Base-by-base conservation (phyloP, 2,797 vertebrate species). In the Pangasius macronema region DNA sequence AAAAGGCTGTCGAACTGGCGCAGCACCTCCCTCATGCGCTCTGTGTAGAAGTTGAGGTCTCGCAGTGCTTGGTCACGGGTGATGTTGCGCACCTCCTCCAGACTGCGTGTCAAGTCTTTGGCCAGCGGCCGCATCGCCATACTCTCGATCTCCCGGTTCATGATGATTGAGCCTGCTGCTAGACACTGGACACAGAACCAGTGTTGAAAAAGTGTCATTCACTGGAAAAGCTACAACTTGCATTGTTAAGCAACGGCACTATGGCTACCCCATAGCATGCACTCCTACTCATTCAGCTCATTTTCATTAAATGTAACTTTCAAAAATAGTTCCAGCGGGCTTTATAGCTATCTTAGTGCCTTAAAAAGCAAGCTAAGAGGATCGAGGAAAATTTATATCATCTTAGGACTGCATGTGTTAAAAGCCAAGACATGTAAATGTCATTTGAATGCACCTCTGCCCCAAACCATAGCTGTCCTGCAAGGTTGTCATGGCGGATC, bases 91-190 rank as follows among this genome's bases (percentile, higher is more conserved):
- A 99, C 97, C 88, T 98, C 98, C 94, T 99, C 98, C 86, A 99
- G 94, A 94, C 98, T 98, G 84, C 96, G 96, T 0, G 98, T 99
- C 86, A 99, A 96, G 87, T 98, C 97, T 95, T 98, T 99, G 85
- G 98, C 98, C 92, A 99, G 94, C 0, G 98, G 98, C 82, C 97
- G 96, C 98, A 99, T 99, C 7, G 98, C 98, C 96, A 99, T 97
- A 91, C 98, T 99, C 94, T 99, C 98, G n/a, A 98, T 98, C 95
- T 99, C 98, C 77, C 98, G 96, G 94, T 99, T 99, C 98, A 99
- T 99, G 94, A 99, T 99, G 94, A 98, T 99, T 51, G 98, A 99
- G 91, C 98, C 98, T 0, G 98, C 98, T 57, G 98, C 98, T 95
- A 99, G 93, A 93, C 98, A 99, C 98, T 99, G 85, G 55, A 90